phyloP scores from a whole-genome alignment of 2,797 vertebrate genomes.

The Macrochelys suwanniensis region DNA sequence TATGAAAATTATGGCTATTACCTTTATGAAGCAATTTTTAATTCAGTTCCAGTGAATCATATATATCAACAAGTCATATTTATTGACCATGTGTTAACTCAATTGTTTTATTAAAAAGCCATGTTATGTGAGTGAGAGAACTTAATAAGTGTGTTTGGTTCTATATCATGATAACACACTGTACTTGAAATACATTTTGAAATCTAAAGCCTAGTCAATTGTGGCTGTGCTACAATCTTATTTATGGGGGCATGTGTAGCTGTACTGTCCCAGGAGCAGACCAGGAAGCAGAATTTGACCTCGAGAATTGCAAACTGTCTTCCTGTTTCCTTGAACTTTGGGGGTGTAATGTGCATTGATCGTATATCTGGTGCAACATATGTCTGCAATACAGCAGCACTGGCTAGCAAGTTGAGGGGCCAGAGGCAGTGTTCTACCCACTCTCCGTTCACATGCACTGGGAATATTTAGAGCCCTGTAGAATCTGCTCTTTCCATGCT shows the following conservation, averaged over 20 bases:
- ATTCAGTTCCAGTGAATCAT: neutral
- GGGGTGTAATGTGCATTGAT: no score
- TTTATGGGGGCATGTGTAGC: neutral
- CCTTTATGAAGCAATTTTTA: neutral
- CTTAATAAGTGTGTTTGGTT: neutral
- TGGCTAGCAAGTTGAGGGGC: neutral
- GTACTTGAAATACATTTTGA: neutral
- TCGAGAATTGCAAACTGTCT: neutral
- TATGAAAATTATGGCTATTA: neutral
- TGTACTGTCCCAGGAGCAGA: neutral
- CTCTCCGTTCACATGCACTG: neutral
- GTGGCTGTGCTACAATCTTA: neutral
- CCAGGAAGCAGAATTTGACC: neutral
- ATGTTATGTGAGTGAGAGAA: no score
- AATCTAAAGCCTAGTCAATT: neutral
- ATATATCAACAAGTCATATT: neutral
- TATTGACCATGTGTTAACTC: neutral
- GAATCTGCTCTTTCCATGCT: neutral
- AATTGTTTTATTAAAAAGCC: neutral
- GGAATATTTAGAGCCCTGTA: neutral
- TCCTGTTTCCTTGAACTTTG: neutral
- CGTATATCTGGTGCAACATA: neutral
- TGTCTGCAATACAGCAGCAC: neutral
- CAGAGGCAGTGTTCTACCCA: neutral
- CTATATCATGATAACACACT: neutral